Evolutionary conservation across 2,888 invertebrate genomes (phyloP), one percentile per base, ranked within the genome.

Genomic region (Cephus nigrinus): DNA sequence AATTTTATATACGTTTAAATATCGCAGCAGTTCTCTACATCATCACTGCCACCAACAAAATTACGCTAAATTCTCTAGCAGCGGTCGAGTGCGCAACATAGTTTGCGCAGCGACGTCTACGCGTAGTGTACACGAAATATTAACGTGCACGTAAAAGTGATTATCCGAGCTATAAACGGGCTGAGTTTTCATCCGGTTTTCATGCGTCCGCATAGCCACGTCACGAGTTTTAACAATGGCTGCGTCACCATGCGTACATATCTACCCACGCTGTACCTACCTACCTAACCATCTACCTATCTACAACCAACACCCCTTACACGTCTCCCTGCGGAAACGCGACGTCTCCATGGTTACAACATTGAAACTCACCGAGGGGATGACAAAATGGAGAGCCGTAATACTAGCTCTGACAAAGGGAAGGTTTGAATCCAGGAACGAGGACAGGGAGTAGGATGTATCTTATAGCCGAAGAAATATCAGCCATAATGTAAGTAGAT

Each of bases 271-370:
- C 9, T 12, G 81, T 86, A 82, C 84, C 84, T 84, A 82, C 81
- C 84, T 77, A 55, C 75, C 73, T 55, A 78, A 69, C 79, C 69
- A 79, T 69, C 81, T 73, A 81, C 81, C 79, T 78, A 85, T 86
- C 86, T 84, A 87, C 86, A 84, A 85, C 80, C 84, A 86, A 84
- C 87, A 86, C 84, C 88, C 88, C 86, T 87, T 86, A 86, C 83
- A 85, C 86, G 86, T 85, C 86, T 86, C 87, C 87, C 86, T 85
- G 88, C 86, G 88, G 86, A 87, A 88, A 89, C 88, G 87, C 89
- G 87, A 88, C 86, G 88, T 89, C 88, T 86, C 91, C 91, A 91
- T 91, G 91, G 91, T 90, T 90, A 91, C 91, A 90, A 89, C 90
- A 90, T 87, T 89, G 91, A 90, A 90, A 90, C 89, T 88, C 84